phyloP scores from a whole-genome alignment of 2,113 vertebrate genomes.

The Micronycteris hirsuta region DNA sequence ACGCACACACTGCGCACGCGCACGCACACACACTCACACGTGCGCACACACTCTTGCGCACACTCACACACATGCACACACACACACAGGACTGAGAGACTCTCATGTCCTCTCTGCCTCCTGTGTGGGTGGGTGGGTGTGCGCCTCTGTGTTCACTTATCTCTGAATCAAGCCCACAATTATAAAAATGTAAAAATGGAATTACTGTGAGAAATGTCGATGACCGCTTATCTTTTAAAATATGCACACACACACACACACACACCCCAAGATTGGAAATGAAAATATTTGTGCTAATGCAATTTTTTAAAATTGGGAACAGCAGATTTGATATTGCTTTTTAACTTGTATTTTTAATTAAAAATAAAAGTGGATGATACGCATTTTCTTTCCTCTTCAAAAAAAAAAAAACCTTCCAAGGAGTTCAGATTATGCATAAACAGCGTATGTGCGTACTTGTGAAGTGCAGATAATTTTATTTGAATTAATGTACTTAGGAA shows the following conservation, averaged over 20 bases:
- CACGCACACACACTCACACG: fast-evolving
- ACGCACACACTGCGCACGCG: too few species aligned
- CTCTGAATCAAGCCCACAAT: neutral
- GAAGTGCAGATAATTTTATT: constrained; percentile 61
- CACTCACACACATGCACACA: too few species aligned
- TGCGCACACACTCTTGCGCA: neutral
- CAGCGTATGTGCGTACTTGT: neutral
- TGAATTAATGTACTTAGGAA: constrained; percentile 68
- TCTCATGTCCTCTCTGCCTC: too few species aligned
- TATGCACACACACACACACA: neutral
- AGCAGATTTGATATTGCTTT: constrained; percentile 30
- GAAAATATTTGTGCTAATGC: constrained; percentile 47
- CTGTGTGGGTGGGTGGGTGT: fast-evolving
- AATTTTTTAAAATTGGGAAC: neutral
- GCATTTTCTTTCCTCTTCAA: neutral
- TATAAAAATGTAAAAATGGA: constrained; percentile 3
- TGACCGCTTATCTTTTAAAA: constrained; percentile 46
- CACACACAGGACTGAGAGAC: too few species aligned
- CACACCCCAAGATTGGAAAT: constrained; percentile 13
- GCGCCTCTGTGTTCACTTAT: neutral
- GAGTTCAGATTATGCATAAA: neutral
- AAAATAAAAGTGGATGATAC: constrained; percentile 39
- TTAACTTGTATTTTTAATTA: constrained; percentile 61
- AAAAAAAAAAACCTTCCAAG: neutral
- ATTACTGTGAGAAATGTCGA: neutral